Evolutionary conservation across 2,113 vertebrate genomes (phyloP).

Genomic region (Machaerirhynchus nigripectus): DNA sequence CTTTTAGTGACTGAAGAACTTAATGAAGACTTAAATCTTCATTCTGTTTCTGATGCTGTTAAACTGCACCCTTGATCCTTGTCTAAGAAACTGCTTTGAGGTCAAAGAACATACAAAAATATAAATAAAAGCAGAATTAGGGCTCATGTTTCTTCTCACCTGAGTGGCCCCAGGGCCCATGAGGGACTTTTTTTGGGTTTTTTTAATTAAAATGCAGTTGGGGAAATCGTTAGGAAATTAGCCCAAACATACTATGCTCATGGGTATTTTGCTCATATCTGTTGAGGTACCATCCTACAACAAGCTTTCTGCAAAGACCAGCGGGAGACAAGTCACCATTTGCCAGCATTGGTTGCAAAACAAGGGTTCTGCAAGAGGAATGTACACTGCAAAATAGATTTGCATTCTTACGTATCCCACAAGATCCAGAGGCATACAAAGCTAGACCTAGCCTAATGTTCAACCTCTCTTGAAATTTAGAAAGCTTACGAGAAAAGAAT

Average conservation of each 20-base stretch:
- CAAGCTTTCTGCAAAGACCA: not conserved
- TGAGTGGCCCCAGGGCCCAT: no score
- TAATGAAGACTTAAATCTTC: not conserved
- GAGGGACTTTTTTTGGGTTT: accelerated
- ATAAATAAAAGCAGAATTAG: not conserved
- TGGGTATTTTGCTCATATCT: not conserved
- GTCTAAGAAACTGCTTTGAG: not conserved
- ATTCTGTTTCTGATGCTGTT: not conserved
- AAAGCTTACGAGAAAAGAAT: not conserved
- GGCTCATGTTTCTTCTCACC: not conserved
- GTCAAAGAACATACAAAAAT: not conserved
- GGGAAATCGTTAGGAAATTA: not conserved
- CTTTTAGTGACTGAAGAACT: not conserved
- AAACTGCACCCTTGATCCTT: not conserved
- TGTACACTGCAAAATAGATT: not conserved
- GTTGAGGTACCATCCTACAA: not conserved
- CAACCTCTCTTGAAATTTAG: not conserved
- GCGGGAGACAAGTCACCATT: not conserved
- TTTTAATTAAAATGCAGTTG: not conserved
- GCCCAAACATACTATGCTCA: not conserved
- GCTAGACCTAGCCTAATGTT: not conserved
- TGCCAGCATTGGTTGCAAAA: not conserved
- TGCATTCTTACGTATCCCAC: not conserved
- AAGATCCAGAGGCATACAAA: not conserved
- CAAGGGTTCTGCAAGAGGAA: not conserved